phyloP scores from a whole-genome alignment of 2,797 vertebrate species.

The Hybognathus amarus region DNA sequence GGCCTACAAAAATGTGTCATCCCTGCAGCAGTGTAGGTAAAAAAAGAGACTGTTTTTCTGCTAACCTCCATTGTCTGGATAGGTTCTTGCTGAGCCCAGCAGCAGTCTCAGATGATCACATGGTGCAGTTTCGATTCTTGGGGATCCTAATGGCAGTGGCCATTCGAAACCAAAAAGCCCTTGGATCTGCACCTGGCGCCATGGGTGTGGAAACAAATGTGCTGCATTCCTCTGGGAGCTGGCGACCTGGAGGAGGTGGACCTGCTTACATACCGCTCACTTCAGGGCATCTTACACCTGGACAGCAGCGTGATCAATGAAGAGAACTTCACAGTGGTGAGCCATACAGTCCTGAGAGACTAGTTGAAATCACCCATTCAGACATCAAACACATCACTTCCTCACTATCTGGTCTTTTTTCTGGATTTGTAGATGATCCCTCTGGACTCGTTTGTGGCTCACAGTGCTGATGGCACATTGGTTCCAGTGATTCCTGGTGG shows the following conservation, averaged over 20 bases:
- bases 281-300: slow-evolving; percentile 83
- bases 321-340: slow-evolving; percentile 83
- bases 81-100: slow-evolving; percentile 83
- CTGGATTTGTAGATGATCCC: slow-evolving; percentile 79
- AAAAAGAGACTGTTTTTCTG: not conserved
- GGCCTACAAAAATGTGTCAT: not conserved
- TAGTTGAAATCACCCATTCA: not conserved
- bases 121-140: slow-evolving; percentile 81
- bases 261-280: slow-evolving; percentile 80
- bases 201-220: slow-evolving; percentile 85
- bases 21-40: not conserved
- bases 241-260: slow-evolving; percentile 82
- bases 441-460: slow-evolving; percentile 81
- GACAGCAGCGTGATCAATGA: slow-evolving; percentile 83
- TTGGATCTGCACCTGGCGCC: slow-evolving; percentile 83
- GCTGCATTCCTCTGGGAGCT: slow-evolving; percentile 77
- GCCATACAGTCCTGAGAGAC: slow-evolving; percentile 10
- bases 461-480: slow-evolving; percentile 80
- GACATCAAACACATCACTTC: not conserved
- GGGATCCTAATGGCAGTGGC: slow-evolving; percentile 84
- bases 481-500: slow-evolving; percentile 81
- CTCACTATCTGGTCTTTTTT: not conserved
- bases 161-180: slow-evolving; percentile 83
- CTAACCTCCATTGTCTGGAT: not conserved
- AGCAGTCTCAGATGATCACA: slow-evolving; percentile 75